phyloP scores from a whole-genome alignment of 35 echinoderm and acorn worm species.

The Lytechinus variegatus region DNA sequence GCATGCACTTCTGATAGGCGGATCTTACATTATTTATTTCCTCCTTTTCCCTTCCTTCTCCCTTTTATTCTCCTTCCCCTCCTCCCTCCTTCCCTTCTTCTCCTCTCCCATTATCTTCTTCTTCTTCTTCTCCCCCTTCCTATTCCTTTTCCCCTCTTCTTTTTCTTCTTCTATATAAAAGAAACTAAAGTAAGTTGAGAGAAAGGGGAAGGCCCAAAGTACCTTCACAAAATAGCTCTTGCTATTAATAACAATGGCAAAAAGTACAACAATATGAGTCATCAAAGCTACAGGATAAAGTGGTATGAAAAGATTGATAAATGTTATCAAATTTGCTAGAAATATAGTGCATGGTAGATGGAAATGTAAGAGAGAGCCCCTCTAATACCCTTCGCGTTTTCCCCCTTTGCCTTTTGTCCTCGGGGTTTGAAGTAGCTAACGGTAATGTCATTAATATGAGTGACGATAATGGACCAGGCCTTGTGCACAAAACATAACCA shows the following conservation, averaged over 20 bases:
- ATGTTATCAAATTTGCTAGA: not conserved
- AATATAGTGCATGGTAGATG: not conserved
- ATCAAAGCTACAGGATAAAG: not conserved
- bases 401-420: not conserved
- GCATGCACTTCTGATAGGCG: not conserved
- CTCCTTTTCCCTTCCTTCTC: too few relatives aligned
- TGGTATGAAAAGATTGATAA: not conserved
- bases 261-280: conserved; percentile 5
- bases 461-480: not conserved
- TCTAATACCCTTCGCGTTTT: not conserved
- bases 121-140: not conserved
- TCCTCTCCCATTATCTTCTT: not conserved
- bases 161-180: too few relatives aligned
- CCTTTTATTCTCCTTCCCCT: not conserved
- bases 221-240: not conserved
- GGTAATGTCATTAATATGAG: conserved; percentile 15
- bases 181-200: not conserved
- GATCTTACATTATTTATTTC: too few relatives aligned
- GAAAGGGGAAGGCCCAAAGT: not conserved
- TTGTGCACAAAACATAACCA: not conserved
- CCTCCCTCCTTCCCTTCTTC: too few relatives aligned
- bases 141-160: not conserved
- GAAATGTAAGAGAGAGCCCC: not conserved
- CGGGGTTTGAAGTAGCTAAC: not conserved
- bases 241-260: not conserved